phyloP scores from a whole-genome alignment of 2,113 vertebrate genomes.

The Fulmarus glacialis region DNA sequence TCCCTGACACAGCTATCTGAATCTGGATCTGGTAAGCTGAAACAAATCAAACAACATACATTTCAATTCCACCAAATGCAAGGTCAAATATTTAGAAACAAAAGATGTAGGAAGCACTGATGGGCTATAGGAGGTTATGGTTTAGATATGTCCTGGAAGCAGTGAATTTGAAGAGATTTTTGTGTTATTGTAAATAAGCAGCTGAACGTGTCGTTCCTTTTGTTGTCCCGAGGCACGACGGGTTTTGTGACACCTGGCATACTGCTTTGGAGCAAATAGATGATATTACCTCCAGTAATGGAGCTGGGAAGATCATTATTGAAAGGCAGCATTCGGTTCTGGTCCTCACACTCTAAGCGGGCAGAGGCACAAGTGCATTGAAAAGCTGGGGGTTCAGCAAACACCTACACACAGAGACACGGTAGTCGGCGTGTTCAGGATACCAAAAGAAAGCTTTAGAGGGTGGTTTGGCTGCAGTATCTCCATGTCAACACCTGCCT shows the following conservation, averaged over 20 bases:
- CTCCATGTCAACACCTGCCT: neutral
- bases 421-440: neutral
- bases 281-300: too few relatives aligned
- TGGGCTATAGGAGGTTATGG: neutral
- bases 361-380: neutral
- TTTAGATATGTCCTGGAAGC: neutral
- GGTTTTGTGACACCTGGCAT: neutral
- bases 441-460: neutral
- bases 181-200: neutral
- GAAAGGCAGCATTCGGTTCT: neutral
- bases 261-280: neutral
- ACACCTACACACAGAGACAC: neutral
- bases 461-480: neutral
- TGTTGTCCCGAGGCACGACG: fast-evolving
- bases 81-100: neutral
- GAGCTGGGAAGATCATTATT: neutral
- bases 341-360: too few relatives aligned
- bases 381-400: neutral
- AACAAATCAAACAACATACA: neutral
- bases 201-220: neutral
- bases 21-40: neutral
- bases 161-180: neutral
- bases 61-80: neutral
- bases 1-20: neutral
- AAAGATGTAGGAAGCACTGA: neutral